These are phyloP conservation scores for Enteromius radiatus DNA, from an alignment of 2,797 vertebrate genomes.

Conservation along the genomic window DNA sequence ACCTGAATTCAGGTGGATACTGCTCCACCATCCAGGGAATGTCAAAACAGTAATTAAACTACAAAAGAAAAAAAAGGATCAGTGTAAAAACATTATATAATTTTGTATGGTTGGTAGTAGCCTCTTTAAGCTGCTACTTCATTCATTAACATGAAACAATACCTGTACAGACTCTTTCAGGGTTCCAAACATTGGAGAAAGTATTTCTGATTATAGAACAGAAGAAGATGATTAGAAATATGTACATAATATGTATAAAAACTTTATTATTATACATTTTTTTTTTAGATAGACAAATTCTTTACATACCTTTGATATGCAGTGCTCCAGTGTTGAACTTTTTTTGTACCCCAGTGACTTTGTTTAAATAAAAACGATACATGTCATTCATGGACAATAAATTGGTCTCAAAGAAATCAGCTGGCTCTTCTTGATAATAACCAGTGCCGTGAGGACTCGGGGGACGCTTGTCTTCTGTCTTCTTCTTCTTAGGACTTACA, in stretches of 20 bases:
- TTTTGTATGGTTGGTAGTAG: neutral
- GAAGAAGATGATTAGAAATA: neutral
- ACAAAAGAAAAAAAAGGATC: conserved; percentile 53
- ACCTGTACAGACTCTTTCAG: conserved; percentile 95
- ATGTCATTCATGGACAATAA: conserved; percentile 78
- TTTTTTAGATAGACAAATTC: neutral
- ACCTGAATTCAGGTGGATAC: conserved; percentile 93
- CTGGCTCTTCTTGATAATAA: conserved; percentile 68
- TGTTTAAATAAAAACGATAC: conserved; percentile 93
- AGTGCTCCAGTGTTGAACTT: conserved; percentile 89
- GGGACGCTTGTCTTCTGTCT: conserved; percentile 67
- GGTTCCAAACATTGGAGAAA: conserved; percentile 94
- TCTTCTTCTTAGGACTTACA: conserved; percentile 56
- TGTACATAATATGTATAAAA: neutral
- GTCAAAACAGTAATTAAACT: conserved; percentile 99
- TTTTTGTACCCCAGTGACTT: conserved; percentile 88
- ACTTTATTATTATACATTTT: neutral
- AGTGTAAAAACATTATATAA: neutral
- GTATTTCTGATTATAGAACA: conserved; percentile 84
- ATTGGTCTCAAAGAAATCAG: conserved; percentile 84
- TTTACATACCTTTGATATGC: conserved; percentile 88
- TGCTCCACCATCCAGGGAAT: conserved; percentile 92
- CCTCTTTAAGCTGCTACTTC: neutral
- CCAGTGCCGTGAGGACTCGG: conserved; percentile 67
- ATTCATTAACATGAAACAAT: neutral